Evolutionary conservation across 2,888 invertebrate genomes (phyloP), one percentile per base, ranked within the genome.

Genomic region (Junonia oenone): DNA sequence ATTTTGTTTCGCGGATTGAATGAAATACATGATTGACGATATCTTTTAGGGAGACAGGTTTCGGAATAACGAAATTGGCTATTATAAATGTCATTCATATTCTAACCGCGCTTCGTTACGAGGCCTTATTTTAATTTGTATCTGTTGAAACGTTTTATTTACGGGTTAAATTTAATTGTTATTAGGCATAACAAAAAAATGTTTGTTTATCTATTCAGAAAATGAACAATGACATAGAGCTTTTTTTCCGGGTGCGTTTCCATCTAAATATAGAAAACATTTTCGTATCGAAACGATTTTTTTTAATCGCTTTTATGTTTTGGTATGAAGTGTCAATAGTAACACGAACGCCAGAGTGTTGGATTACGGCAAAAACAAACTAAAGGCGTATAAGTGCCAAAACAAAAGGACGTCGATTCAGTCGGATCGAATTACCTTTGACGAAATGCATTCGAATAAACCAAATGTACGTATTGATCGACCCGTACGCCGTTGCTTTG

Each of bases 301-400:
- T 68, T 73, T 68, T 66, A 33, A 68, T 65, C 68, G 63, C 69
- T 70, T 73, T 73, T 72, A 75, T 88, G 85, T 90, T 90, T 83
- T 90, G 89, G 86, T 81, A 77, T 74, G 75, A 83, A 83, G 82
- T 85, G 88, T 87, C 88, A 89, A 90, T 89, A 87, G 78, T 81
- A 82, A 83, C 79, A 81, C 81, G 80, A 81, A 77, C 75, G 68
- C 72, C 71, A 68, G 72, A 70, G 84, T 83, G 72, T 90, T 75
- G 73, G 71, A 77, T 90, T 88, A 86, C 88, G 63, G 72, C 75
- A 81, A 85, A 67, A 83, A 78, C 77, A 82, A 80, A 85, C 78
- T 82, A 80, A 83, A 86, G 81, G 87, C 83, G 78, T 82, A 84
- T 82, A 82, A 88, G 89, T 87, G 87, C 83, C 80, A 88, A 85